phyloP scores from a whole-genome alignment of 2,797 vertebrate species.

The Eulemur mongoz region DNA sequence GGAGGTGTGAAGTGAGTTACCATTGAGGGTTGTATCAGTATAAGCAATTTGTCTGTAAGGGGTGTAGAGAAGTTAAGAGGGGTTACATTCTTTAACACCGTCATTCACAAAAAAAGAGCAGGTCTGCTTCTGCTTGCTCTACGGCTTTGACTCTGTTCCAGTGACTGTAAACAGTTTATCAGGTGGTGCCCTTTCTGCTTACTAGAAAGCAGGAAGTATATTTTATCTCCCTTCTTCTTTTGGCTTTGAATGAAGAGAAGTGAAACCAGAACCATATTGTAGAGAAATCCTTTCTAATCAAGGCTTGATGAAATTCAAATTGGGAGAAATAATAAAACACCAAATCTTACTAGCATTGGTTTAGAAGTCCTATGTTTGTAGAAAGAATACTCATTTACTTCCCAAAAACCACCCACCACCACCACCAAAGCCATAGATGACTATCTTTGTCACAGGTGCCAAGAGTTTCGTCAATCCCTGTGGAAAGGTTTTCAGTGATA shows the following conservation, averaged over 20 bases:
- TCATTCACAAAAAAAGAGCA: slow-evolving; percentile 75
- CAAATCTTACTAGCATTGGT: background rate
- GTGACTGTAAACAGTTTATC: slow-evolving; percentile 67
- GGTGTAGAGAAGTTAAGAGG: slow-evolving; percentile 85
- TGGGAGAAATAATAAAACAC: background rate
- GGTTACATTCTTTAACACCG: slow-evolving; percentile 79
- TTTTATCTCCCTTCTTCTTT: slow-evolving; percentile 41
- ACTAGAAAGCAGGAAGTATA: slow-evolving; percentile 51
- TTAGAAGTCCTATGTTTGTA: background rate
- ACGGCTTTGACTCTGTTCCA: slow-evolving; percentile 65
- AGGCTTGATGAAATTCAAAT: background rate
- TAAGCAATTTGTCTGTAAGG: slow-evolving; percentile 76
- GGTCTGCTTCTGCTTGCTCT: slow-evolving; percentile 66
- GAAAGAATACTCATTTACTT: background rate
- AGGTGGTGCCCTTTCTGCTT: slow-evolving; percentile 20
- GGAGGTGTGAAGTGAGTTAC: slow-evolving; percentile 86
- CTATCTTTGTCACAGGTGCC: background rate
- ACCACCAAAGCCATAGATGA: background rate
- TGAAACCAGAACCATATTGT: slow-evolving; percentile 30
- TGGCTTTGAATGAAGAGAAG: slow-evolving; percentile 52
- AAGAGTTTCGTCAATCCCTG: background rate
- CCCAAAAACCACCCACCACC: background rate
- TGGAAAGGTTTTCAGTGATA: background rate
- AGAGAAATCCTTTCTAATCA: slow-evolving; percentile 39
- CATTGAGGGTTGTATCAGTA: slow-evolving; percentile 80